Evolutionary conservation across 2,113 vertebrate genomes (phyloP).

Genomic region (Calyptomena viridis): DNA sequence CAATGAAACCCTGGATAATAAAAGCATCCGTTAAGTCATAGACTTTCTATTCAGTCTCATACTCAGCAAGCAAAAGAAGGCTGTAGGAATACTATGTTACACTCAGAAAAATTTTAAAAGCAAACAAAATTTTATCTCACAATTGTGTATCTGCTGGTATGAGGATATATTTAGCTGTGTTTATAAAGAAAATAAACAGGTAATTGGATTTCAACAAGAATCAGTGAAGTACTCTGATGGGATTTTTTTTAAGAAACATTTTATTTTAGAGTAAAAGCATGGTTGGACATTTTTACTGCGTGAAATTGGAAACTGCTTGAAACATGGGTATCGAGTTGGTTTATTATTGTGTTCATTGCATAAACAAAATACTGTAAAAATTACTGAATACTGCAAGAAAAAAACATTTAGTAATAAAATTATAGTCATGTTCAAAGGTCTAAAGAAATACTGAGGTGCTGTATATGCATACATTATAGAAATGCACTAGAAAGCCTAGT

Average conservation of each 20-base stretch:
- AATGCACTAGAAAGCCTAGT: neutral
- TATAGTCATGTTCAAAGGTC: neutral
- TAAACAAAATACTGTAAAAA: conserved; percentile 10
- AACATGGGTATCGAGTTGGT: neutral
- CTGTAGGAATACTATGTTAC: conserved; percentile 56
- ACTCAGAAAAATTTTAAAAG: conserved; percentile 11
- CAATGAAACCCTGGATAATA: conserved; percentile 27
- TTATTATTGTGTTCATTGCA: neutral
- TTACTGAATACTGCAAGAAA: neutral
- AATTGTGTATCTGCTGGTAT: neutral
- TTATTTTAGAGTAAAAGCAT: neutral
- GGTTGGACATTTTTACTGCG: neutral
- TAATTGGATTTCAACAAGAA: conserved; percentile 1
- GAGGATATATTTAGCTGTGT: conserved; percentile 24
- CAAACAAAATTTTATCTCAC: conserved; percentile 22
- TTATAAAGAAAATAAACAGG: conserved; percentile 10
- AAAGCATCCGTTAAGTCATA: conserved; percentile 42
- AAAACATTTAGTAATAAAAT: neutral
- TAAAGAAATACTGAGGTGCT: neutral
- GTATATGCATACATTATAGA: neutral
- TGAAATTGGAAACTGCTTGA: conserved; percentile 2
- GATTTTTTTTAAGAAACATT: neutral
- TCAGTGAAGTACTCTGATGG: neutral
- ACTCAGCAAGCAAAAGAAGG: neutral
- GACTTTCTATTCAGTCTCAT: conserved; percentile 9